Conservation (phyloP, 2,888 invertebrate species). For the Ormyrus pomaceus region DNA sequence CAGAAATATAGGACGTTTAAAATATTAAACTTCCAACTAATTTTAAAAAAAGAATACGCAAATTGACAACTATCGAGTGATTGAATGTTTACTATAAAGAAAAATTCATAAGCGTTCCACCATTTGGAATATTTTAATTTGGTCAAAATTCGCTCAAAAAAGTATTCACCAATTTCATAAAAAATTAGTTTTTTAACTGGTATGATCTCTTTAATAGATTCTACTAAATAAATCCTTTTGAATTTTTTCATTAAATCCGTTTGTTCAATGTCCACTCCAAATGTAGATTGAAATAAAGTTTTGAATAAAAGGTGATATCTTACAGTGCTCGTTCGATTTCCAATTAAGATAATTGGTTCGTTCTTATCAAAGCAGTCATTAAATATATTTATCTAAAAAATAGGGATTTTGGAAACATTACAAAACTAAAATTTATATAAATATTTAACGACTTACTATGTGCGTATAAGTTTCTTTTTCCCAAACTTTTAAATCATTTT, state of each 20-base stretch:
- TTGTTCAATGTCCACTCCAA: conserved; percentile 5
- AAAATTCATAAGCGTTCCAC: conserved; percentile 31
- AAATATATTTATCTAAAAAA: neutral
- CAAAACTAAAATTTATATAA: too few relatives aligned
- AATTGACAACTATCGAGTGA: neutral
- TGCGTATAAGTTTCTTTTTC: too few relatives aligned
- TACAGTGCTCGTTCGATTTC: neutral
- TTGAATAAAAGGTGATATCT: neutral
- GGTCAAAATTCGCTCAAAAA: neutral
- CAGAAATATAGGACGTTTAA: conserved; percentile 17
- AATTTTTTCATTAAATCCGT: neutral
- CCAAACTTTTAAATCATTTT: too few relatives aligned
- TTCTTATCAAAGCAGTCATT: neutral
- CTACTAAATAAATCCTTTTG: neutral
- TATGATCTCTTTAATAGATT: neutral
- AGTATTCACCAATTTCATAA: neutral
- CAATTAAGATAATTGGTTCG: conserved; percentile 10
- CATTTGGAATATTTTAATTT: conserved; percentile 24
- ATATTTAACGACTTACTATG: too few relatives aligned
- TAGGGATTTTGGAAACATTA: too few relatives aligned
- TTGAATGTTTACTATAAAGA: conserved; percentile 1
- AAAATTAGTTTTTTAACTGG: neutral
- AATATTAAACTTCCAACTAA: conserved; percentile 19
- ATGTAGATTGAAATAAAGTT: neutral
- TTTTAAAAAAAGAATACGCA: neutral